These are phyloP conservation scores for Tadarida brasiliensis DNA, from an alignment of 2,797 vertebrate species.

Conservation along the genomic window DNA sequence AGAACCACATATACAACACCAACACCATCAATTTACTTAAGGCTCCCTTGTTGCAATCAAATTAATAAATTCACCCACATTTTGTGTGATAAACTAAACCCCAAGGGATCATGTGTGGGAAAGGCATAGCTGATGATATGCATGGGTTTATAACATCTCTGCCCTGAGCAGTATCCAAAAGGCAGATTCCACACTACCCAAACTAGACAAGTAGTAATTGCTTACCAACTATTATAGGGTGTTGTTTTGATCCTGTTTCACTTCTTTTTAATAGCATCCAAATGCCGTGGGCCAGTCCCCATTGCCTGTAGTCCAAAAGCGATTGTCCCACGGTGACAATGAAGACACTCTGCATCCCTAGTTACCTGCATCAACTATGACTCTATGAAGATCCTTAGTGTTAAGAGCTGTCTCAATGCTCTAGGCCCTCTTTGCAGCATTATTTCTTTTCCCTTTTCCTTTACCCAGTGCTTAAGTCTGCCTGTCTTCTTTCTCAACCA, in stretches of 20 bases:
- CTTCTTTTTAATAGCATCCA: not conserved
- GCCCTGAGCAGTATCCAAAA: not conserved
- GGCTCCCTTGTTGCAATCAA: not conserved
- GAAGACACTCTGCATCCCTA: not conserved
- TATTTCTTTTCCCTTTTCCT: not conserved
- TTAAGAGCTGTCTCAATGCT: not conserved
- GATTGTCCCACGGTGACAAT: not conserved
- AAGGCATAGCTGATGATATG: not conserved
- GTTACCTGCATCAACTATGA: not conserved
- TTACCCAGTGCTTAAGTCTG: not conserved
- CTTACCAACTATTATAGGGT: not conserved
- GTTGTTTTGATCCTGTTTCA: not conserved
- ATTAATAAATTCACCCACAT: not conserved
- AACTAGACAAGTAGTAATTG: not conserved
- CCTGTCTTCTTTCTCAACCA: slow-evolving; percentile 1
- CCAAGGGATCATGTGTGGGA: not conserved
- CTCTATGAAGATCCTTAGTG: not conserved
- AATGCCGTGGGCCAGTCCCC: not conserved
- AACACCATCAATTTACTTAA: not conserved
- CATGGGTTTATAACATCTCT: not conserved
- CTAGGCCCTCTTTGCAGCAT: not conserved
- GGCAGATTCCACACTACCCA: not conserved
- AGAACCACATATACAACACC: not conserved
- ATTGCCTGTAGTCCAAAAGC: not conserved
- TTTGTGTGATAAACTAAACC: slow-evolving; percentile 13